Percentiles rank a stretch among this genome's conserved stretches.
Evolutionary conservation across 2,888 invertebrate species (phyloP).

Genomic region (Caenorhabditis uteleia): DNA sequence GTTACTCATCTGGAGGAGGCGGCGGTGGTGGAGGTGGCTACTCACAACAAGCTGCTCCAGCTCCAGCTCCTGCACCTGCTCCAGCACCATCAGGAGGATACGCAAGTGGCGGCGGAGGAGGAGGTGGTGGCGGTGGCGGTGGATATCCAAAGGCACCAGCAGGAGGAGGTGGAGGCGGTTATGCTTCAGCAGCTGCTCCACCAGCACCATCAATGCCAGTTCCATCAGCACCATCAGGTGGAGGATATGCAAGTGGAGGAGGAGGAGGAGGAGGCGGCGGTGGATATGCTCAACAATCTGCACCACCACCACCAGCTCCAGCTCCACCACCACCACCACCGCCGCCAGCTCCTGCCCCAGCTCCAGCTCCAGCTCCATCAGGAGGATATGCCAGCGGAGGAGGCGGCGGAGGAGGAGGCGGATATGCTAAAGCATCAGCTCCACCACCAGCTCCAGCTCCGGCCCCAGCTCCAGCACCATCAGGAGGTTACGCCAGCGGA

Average conservation of each 20-base stretch:
- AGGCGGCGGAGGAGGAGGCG: conserved; percentile 5
- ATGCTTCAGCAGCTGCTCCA: conserved; percentile 8
- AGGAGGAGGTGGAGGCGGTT: conserved; percentile 7
- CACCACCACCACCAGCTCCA: conserved; percentile 16
- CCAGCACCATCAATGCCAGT: neutral
- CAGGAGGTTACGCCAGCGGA: conserved; percentile 5
- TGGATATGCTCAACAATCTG: neutral
- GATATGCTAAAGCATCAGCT: conserved; percentile 1
- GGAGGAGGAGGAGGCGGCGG: conserved; percentile 7
- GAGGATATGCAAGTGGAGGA: conserved; percentile 9
- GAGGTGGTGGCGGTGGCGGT: too few species aligned
- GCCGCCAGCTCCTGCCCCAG: too few species aligned
- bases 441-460: conserved; percentile 1
- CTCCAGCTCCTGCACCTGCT: conserved; percentile 1
- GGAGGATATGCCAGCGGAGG: conserved; percentile 1
- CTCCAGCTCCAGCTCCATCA: too few species aligned
- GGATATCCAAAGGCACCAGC: conserved; percentile 11
- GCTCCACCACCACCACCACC: too few species aligned
- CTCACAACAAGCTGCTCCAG: conserved; percentile 1
- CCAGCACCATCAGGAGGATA: too few species aligned
- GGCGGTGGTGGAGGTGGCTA: conserved; percentile 7
- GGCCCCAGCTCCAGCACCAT: neutral
- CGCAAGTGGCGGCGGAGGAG: too few species aligned
- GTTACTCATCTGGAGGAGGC: neutral
- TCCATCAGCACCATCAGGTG: neutral